Evolutionary conservation across 2,113 vertebrate species (phyloP).

Genomic region (Salvelinus sp.): DNA sequence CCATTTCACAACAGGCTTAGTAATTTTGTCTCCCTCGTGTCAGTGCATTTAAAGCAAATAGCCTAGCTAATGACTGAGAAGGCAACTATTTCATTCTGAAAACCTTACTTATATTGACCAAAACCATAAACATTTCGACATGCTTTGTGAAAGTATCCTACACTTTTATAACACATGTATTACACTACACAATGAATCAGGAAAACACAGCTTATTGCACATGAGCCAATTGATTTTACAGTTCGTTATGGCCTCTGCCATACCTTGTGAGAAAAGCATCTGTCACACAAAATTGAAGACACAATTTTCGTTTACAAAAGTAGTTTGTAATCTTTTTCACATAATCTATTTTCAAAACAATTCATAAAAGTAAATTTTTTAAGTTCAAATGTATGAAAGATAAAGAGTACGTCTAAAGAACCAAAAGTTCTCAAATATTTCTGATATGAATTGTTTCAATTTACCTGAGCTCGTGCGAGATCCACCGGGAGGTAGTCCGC

Average conservation of each 20-base stretch:
- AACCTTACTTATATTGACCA: too few species aligned
- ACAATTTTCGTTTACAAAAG: too few species aligned
- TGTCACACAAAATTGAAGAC: neutral
- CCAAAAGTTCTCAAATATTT: neutral
- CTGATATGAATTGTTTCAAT: neutral
- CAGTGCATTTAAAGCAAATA: too few species aligned
- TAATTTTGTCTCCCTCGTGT: neutral
- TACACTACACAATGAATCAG: too few species aligned
- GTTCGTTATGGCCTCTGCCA: neutral
- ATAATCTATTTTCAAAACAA: neutral
- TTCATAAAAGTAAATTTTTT: neutral
- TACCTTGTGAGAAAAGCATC: neutral
- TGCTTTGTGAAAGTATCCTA: too few species aligned
- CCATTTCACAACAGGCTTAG: neutral
- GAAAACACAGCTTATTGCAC: too few species aligned
- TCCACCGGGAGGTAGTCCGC: constrained; percentile 11
- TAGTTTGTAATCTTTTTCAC: neutral
- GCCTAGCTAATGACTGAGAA: too few species aligned
- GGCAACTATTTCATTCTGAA: too few species aligned
- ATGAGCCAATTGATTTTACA: neutral
- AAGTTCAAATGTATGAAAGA: too few species aligned
- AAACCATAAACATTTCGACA: too few species aligned
- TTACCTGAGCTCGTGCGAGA: constrained; percentile 48
- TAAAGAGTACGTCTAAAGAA: neutral
- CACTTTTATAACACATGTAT: too few species aligned